phyloP scores from a whole-genome alignment of 2,113 vertebrate species.

The Aptenodytes patagonicus region DNA sequence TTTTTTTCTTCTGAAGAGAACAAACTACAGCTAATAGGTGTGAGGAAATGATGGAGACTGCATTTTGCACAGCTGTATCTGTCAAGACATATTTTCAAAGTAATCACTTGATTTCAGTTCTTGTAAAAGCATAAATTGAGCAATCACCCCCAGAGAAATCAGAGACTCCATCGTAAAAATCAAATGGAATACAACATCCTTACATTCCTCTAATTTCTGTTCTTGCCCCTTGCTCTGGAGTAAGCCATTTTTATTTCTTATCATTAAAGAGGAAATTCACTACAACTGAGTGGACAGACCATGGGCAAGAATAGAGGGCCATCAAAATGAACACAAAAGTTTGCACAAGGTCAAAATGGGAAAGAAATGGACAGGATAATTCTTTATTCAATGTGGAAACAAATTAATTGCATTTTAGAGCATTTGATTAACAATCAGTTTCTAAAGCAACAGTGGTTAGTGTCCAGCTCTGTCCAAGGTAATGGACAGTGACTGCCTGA shows the following conservation, averaged over 20 bases:
- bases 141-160: slow-evolving; percentile 18
- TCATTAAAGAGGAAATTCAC: not conserved
- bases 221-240: not conserved
- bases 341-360: not conserved
- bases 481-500: not conserved
- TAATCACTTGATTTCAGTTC: slow-evolving; percentile 45
- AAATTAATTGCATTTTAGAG: not conserved
- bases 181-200: slow-evolving; percentile 3
- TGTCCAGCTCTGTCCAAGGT: not conserved
- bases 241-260: not conserved
- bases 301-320: not conserved
- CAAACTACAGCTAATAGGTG: slow-evolving; percentile 2
- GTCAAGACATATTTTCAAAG: slow-evolving; percentile 13
- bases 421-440: not conserved
- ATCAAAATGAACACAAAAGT: not conserved
- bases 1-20: slow-evolving; percentile 22
- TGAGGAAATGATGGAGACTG: not conserved
- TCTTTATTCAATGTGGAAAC: not conserved
- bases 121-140: slow-evolving; percentile 22
- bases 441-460: not conserved
- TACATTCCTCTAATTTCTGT: not conserved
- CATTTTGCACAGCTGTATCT: not conserved
- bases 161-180: not conserved
- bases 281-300: not conserved
- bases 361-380: not conserved